These are phyloP conservation scores for Oophaga pumilio DNA, from an alignment of 2,113 vertebrate genomes.

Conservation along the genomic window DNA sequence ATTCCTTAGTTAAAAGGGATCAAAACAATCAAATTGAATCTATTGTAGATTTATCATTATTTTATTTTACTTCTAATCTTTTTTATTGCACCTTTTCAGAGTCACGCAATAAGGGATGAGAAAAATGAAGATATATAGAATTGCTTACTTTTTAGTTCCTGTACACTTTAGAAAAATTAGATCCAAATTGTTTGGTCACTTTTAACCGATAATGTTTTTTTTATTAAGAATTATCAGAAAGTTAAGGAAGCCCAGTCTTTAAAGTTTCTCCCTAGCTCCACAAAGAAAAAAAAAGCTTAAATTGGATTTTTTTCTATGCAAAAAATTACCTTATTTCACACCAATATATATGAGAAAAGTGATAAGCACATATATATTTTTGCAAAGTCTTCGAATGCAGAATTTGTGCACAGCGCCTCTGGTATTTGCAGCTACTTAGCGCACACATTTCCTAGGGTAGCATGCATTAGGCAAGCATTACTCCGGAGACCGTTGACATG, in stretches of 20 bases:
- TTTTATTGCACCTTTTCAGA: background rate
- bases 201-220: background rate
- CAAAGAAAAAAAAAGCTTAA: background rate
- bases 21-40: background rate
- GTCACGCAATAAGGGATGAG: background rate
- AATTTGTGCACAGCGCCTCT: slow-evolving; percentile 1
- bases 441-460: slow-evolving; percentile 2
- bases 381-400: background rate
- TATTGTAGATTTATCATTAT: background rate
- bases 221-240: background rate
- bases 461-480: background rate
- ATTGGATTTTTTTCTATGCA: background rate
- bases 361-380: slow-evolving; percentile 9
- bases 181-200: too few relatives aligned
- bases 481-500: slow-evolving; percentile 38
- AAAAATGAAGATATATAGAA: background rate
- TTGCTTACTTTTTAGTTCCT: background rate
- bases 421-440: slow-evolving; percentile 7
- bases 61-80: too few relatives aligned
- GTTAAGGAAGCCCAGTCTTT: too few relatives aligned
- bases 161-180: too few relatives aligned
- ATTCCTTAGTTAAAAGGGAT: background rate
- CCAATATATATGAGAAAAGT: background rate
- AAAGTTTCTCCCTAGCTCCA: too few relatives aligned
- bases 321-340: background rate